These are phyloP conservation scores for Laticauda colubrina DNA, from an alignment of 2,113 vertebrate genomes.

Conservation along the genomic window DNA sequence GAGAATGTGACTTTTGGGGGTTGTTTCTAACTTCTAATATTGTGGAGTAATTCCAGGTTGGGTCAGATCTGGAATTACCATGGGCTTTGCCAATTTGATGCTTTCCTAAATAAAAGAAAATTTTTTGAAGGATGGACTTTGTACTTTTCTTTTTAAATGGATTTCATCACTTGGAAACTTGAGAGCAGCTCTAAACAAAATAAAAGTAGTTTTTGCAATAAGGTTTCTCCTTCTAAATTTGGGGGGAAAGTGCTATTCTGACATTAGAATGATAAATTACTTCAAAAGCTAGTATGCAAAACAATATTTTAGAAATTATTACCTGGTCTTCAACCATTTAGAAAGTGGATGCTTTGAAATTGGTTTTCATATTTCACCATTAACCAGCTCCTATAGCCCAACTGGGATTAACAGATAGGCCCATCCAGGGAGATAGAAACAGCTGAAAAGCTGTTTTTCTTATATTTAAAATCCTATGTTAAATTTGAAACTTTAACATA, in stretches of 20 bases:
- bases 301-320: neutral
- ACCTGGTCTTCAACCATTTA: neutral
- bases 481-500: neutral
- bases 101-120: no score
- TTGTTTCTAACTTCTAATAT: no score
- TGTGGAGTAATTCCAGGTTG: no score
- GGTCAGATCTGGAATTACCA: no score
- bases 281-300: neutral
- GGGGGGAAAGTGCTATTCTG: neutral
- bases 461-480: neutral
- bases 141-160: no score
- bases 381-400: neutral
- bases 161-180: no score
- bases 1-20: no score
- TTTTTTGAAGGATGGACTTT: no score
- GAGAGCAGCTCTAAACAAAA: neutral
- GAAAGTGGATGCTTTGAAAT: neutral
- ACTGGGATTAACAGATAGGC: neutral
- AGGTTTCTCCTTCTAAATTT: neutral
- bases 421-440: neutral
- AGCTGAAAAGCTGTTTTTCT: neutral
- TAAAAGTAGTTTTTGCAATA: neutral
- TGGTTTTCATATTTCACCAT: neutral
- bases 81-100: no score
- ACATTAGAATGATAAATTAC: neutral